A percentile compares a stretch with the other conserved stretches of the same genome.
Evolutionary conservation across 2,888 invertebrate genomes (phyloP).

Genomic region (Ditula angustiorana): DNA sequence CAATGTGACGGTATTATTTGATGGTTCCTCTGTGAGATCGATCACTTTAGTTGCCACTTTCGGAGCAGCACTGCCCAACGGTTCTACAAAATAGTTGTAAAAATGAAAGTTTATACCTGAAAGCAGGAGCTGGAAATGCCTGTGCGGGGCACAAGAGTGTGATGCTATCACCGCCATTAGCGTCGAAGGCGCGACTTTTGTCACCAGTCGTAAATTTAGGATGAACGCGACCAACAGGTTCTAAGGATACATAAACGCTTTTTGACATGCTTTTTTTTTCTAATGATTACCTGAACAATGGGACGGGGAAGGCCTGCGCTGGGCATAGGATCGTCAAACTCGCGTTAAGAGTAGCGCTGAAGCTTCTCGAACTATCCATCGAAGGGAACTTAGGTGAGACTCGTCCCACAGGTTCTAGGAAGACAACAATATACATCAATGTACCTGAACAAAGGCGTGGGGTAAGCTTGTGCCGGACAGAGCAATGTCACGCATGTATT

Average conservation of each 20-base stretch:
- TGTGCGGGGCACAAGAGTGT: constrained; percentile 90
- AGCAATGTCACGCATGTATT: constrained; percentile 86
- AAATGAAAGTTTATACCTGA: constrained; percentile 77
- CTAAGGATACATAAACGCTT: constrained; percentile 67
- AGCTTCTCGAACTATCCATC: constrained; percentile 87
- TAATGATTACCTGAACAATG: constrained; percentile 87
- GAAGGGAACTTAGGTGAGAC: constrained; percentile 87
- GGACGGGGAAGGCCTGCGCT: constrained; percentile 91
- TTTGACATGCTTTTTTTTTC: constrained; percentile 39
- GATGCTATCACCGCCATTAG: constrained; percentile 76
- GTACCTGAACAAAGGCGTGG: constrained; percentile 90
- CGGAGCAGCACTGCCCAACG: constrained; percentile 89
- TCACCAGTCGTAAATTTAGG: constrained; percentile 88
- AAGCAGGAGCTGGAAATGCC: constrained; percentile 89
- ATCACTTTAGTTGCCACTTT: constrained; percentile 86
- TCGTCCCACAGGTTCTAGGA: constrained; percentile 87
- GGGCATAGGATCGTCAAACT: constrained; percentile 89
- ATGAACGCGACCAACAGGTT: constrained; percentile 88
- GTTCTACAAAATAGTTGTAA: constrained; percentile 80
- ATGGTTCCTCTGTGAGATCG: constrained; percentile 72
- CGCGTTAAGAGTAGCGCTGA: constrained; percentile 78
- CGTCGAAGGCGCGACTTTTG: constrained; percentile 88
- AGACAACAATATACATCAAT: constrained; percentile 57
- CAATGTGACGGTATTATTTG: constrained; percentile 72
- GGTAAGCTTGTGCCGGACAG: constrained; percentile 90